Conservation (phyloP, 2,113 vertebrate species). For the Notechis scutatus region DNA sequence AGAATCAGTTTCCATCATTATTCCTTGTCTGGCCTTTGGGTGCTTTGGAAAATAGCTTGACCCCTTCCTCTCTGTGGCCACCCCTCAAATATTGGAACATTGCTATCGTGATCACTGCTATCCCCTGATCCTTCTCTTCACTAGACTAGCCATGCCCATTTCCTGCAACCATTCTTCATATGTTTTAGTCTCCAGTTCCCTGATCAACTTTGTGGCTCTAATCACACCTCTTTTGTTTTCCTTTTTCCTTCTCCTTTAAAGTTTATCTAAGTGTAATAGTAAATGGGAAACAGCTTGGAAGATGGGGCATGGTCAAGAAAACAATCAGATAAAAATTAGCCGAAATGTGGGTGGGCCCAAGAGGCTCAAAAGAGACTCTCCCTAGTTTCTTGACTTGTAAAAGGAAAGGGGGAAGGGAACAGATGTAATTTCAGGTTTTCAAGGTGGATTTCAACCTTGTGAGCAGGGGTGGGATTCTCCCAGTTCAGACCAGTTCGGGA, state of each 20-base stretch:
- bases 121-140: too few species aligned
- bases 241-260: background rate
- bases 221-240: background rate
- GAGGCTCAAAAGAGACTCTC: background rate
- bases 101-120: too few species aligned
- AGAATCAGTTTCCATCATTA: too few species aligned
- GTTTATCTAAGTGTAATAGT: background rate
- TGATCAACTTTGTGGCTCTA: background rate
- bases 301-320: background rate
- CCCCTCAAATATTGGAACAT: too few species aligned
- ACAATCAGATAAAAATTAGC: background rate
- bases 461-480: too few species aligned
- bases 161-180: too few species aligned
- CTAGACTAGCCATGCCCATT: too few species aligned
- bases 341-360: background rate
- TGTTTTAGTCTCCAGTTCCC: too few species aligned
- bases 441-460: background rate
- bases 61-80: too few species aligned
- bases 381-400: background rate
- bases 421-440: background rate
- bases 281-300: background rate
- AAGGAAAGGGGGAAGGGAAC: background rate
- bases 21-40: too few species aligned
- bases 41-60: too few species aligned
- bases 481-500: too few species aligned